Evolutionary conservation across 2,888 invertebrate genomes (phyloP), one percentile per base, ranked within the genome.

Genomic region (Thalpophila matura): DNA sequence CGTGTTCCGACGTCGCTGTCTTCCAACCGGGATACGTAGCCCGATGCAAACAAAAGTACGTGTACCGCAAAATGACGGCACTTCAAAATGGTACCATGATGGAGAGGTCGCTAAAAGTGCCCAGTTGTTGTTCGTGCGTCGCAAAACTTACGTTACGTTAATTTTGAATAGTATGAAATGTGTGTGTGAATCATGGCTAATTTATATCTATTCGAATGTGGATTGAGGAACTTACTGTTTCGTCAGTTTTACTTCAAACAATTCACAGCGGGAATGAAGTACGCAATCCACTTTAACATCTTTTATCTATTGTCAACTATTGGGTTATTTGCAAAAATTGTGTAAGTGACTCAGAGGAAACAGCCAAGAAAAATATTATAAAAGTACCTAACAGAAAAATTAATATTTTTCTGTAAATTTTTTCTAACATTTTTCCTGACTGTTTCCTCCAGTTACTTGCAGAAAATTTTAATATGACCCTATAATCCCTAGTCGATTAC

Each of bases 111-210:
- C 96, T 97, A 67, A 91, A 93, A 77, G 90, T 98, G 51, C 98
- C 98, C 1, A 97, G 97, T 20, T 97, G 97, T 79, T 98, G 98
- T 84, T 96, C 97, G 50, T 98, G 98, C 80, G 68, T 67, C 12
- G 68, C 68, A 24, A 66, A 51, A 58, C 10, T 26, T 10, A 6
- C 40, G 10, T 1, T 56, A 50, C 33, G 5, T 38, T 59, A 54
- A 72, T 35, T 37, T 35, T 7, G 12, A 47, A 49, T 16, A 55
- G 9, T 42, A 46, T 10, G 2, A 63, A 43, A 27, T 40, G 20
- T 51, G 69, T 51, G 51, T 26, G 47, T 69, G 37, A 37, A 24
- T 24, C 20, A 55, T 58, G 14, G 40, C n/a, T 58, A 40, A 70
- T 56, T 55, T 68, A 63, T 58, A 50, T 68, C 57, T 58, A 50